Conservation (phyloP, 2,797 vertebrate species). For the Miichthys miiuy region DNA sequence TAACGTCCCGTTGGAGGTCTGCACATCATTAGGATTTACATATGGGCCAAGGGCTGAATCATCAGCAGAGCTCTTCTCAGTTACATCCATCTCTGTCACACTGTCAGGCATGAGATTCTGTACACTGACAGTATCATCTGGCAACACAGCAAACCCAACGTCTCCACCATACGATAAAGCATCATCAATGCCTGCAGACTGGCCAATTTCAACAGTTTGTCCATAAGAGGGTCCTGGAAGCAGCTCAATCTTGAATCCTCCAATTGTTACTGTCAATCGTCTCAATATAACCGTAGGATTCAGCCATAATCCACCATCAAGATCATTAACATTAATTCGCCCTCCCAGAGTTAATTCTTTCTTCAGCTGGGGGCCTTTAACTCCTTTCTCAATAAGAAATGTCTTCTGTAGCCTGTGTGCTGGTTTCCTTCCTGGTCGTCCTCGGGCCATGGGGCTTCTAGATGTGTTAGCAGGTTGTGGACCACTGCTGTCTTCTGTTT, state of each 20-base stretch:
- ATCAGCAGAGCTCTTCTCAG: slow-evolving; percentile 56
- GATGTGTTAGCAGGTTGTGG: slow-evolving; percentile 79
- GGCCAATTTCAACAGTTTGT: slow-evolving; percentile 50
- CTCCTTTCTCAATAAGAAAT: slow-evolving; percentile 76
- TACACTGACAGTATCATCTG: slow-evolving; percentile 55
- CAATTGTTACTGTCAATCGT: slow-evolving; percentile 86
- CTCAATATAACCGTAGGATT: slow-evolving; percentile 84
- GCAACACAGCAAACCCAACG: slow-evolving; percentile 61
- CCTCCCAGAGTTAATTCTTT: slow-evolving; percentile 78
- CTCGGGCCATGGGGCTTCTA: slow-evolving; percentile 79
- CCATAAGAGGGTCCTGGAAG: slow-evolving; percentile 85
- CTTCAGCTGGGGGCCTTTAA: slow-evolving; percentile 70
- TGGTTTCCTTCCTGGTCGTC: slow-evolving; percentile 81
- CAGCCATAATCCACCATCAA: slow-evolving; percentile 77
- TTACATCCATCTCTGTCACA: slow-evolving; percentile 43
- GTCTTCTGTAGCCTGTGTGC: slow-evolving; percentile 81
- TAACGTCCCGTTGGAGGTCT: slow-evolving; percentile 80
- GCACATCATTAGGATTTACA: slow-evolving; percentile 88
- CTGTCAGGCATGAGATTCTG: slow-evolving; percentile 63
- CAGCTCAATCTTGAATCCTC: slow-evolving; percentile 87
- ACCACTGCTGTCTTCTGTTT: slow-evolving; percentile 85
- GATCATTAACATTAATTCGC: slow-evolving; percentile 73
- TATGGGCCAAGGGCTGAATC: slow-evolving; percentile 80
- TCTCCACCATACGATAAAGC: slow-evolving; percentile 59
- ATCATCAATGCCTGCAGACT: slow-evolving; percentile 67